Conservation (phyloP, 2,113 vertebrate species). For the Triplophysa rosa region DNA sequence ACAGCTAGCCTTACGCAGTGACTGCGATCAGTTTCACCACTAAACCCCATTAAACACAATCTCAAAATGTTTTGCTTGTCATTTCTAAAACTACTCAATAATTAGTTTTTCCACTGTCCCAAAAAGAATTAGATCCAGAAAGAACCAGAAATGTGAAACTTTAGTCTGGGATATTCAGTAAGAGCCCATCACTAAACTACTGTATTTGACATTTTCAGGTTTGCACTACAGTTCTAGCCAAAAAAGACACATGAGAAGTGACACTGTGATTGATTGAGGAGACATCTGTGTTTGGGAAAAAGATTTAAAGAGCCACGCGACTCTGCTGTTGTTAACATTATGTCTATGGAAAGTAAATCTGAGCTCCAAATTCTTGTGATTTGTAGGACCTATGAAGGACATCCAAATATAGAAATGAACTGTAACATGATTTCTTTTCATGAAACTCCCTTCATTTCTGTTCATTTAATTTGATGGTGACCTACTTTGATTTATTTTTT, state of each 20-base stretch:
- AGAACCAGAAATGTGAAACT: not conserved
- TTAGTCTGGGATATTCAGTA: too few relatives aligned
- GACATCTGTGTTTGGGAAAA: slow-evolving; percentile 19
- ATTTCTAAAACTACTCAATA: too few relatives aligned
- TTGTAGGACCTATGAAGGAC: not conserved
- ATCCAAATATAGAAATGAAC: slow-evolving; percentile 27
- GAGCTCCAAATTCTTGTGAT: slow-evolving; percentile 6
- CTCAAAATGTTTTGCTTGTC: too few relatives aligned
- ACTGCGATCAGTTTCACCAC: too few relatives aligned
- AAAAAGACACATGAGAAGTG: slow-evolving; percentile 13
- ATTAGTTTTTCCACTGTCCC: not conserved
- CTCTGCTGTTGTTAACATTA: slow-evolving; percentile 24
- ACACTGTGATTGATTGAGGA: not conserved
- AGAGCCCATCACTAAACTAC: not conserved
- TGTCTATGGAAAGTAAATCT: slow-evolving; percentile 25
- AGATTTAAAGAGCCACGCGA: slow-evolving; percentile 2
- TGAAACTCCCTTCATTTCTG: not conserved
- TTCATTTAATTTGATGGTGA: slow-evolving; percentile 3
- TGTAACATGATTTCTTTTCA: not conserved
- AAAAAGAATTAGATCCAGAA: not conserved
- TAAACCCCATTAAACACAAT: too few relatives aligned
- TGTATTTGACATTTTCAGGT: not conserved
- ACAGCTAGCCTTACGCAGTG: too few relatives aligned
- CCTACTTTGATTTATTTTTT: slow-evolving; percentile 2
- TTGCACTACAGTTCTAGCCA: slow-evolving; percentile 1